phyloP scores from a whole-genome alignment of 2,113 vertebrate genomes.

The Crotalus helleri region DNA sequence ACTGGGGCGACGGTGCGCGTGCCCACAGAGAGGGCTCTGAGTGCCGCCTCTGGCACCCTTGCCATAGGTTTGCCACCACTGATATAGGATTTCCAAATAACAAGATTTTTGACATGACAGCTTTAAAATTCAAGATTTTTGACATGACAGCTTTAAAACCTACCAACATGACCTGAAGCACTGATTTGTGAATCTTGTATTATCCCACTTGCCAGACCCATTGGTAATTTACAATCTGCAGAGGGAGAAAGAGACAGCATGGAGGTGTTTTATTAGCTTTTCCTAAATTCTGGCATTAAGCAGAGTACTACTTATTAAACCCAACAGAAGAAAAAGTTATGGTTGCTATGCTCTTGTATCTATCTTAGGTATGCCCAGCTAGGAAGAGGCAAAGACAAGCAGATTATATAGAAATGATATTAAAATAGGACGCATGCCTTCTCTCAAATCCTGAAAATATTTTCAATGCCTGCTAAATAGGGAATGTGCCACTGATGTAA shows the following conservation, averaged over 20 bases:
- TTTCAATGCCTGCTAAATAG: neutral
- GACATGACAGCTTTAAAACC: neutral
- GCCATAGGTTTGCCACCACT: too few species aligned
- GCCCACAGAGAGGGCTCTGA: too few species aligned
- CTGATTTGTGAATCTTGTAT: slow-evolving; percentile 80
- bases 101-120: neutral
- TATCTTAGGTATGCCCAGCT: neutral
- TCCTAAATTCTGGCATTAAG: neutral
- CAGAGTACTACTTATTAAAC: neutral
- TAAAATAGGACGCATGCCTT: neutral
- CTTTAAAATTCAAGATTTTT: neutral
- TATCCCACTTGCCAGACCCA: slow-evolving; percentile 81
- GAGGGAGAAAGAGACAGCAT: slow-evolving; percentile 16
- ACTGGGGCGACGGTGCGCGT: too few species aligned
- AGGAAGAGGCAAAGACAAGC: neutral
- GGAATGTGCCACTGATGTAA: neutral
- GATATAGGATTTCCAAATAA: neutral
- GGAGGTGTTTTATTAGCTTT: neutral
- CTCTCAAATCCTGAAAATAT: neutral
- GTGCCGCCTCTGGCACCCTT: too few species aligned
- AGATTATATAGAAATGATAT: neutral
- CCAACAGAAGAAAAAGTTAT: neutral
- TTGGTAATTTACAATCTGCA: slow-evolving; percentile 80
- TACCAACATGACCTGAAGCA: slow-evolving; percentile 77
- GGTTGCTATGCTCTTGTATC: neutral